These are phyloP conservation scores for Genyomyrus donnyi DNA, from an alignment of 2,113 vertebrate species.

Conservation along the genomic window DNA sequence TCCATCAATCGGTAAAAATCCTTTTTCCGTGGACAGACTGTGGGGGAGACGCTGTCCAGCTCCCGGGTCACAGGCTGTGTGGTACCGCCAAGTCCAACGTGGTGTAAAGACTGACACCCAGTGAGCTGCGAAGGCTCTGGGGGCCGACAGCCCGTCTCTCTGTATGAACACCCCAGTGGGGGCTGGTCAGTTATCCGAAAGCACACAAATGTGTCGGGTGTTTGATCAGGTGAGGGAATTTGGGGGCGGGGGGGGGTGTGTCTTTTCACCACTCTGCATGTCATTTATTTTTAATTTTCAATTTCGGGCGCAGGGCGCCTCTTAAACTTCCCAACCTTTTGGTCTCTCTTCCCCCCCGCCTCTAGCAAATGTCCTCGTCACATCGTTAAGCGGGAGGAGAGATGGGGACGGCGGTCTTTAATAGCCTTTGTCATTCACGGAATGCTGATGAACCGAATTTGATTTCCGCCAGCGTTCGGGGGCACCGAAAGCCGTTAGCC, in stretches of 20 bases:
- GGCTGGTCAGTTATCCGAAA: background rate
- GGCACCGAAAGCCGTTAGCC: background rate
- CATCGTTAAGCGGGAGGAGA: background rate
- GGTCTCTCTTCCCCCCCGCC: background rate
- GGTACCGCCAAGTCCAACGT: background rate
- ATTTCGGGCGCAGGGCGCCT: background rate
- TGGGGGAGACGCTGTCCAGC: background rate
- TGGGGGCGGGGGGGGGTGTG: background rate
- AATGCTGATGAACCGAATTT: background rate
- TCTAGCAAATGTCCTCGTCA: background rate
- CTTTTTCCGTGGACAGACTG: background rate
- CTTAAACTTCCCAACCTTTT: background rate
- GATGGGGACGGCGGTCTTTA: background rate
- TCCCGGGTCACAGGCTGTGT: background rate
- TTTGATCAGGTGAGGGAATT: background rate
- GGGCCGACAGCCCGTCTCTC: background rate
- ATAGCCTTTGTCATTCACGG: background rate
- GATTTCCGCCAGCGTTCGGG: background rate
- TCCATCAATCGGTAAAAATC: background rate
- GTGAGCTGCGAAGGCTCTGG: background rate
- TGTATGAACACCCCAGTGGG: background rate
- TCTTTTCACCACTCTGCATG: background rate
- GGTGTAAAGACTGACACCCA: background rate
- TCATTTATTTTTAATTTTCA: slow-evolving; percentile 1
- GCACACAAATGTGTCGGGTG: background rate